Base-by-base conservation (phyloP, 2,797 vertebrate genomes). In the Enteromius paludinosus region DNA sequence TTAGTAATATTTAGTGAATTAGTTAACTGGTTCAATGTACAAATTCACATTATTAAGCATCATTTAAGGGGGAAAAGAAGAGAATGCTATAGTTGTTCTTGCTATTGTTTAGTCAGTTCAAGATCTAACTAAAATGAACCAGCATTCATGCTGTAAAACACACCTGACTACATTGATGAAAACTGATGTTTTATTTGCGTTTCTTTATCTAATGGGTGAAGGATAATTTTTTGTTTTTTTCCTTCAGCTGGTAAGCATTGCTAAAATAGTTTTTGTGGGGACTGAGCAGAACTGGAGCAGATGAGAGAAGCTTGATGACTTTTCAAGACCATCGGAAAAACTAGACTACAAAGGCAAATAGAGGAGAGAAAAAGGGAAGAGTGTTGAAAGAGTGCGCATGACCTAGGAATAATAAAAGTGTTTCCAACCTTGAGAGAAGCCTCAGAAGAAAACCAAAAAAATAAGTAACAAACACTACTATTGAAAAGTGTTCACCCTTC, bases 221-320 rank as follows among this genome's bases (percentile, higher is more conserved):
- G 91, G 93, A 92, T 91, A 91, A 54, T 1, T 54, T 93, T 89
- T 83, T 85, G 85, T 65, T 45, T 18, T 35, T 61, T 17, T 54
- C 17, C 71, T 93, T 89, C 92, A 93, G 93, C 93, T 94, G 92
- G 89, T 91, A 90, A 93, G 93, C 92, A 91, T 93, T 93, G 92
- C 92, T 94, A 94, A 94, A 93, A 92, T 93, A 93, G 93, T 95
- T 95, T 95, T 90, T 91, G 91, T 92, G 87, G 88, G 92, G 94
- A 94, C 94, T 94, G 94, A 91, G 91, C 91, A 89, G 86, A 89
- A 92, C 92, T 94, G 92, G 93, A 93, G 88, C 86, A 91, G 89
- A 94, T 92, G 93, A 93, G 91, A 91, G 91, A 93, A 90, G 89
- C 92, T 90, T 87, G 85, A 59, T 59, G 4, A 25, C 11, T 59